A percentile compares a stretch with the other conserved stretches of the same genome.
These are phyloP conservation scores for Clarias batrachus DNA, from an alignment of 2,113 vertebrate species.

Conservation along the genomic window DNA sequence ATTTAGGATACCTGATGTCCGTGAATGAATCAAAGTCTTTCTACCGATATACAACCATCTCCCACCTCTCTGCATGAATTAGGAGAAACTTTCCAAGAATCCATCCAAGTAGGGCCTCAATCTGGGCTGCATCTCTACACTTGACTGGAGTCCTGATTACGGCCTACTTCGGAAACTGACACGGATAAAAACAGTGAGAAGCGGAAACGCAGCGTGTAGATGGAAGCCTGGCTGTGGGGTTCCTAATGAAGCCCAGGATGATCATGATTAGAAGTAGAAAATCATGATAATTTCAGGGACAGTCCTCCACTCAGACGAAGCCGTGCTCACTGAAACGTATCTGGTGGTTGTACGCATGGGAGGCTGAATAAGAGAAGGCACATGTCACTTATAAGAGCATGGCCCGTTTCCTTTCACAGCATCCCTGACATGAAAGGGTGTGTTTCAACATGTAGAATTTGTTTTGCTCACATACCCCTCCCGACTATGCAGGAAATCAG, in stretches of 20 bases:
- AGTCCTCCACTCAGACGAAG: conserved; percentile 6
- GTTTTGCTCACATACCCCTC: not conserved
- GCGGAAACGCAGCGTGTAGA: not conserved
- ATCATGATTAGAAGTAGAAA: conserved; percentile 29
- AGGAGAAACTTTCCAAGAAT: not conserved
- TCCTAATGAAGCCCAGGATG: conserved; percentile 22
- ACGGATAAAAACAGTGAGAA: conserved; percentile 5
- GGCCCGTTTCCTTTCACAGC: not conserved
- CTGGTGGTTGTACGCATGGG: not conserved
- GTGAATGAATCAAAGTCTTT: not conserved
- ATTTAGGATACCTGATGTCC: no score
- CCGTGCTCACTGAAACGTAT: not conserved
- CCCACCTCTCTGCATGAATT: not conserved
- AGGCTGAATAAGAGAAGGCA: not conserved
- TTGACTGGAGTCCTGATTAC: conserved; percentile 7
- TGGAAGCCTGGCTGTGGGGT: conserved; percentile 10
- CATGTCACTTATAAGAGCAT: conserved; percentile 11
- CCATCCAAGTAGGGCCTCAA: not conserved
- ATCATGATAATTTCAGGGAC: not conserved
- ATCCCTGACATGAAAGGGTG: conserved; percentile 1
- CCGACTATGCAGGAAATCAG: not conserved
- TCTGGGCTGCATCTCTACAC: conserved; percentile 12
- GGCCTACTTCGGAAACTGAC: conserved; percentile 16
- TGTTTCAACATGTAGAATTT: not conserved
- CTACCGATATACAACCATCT: not conserved